Evolutionary conservation across 2,113 vertebrate genomes (phyloP).

Genomic region (Rhinichthys klamathensis): DNA sequence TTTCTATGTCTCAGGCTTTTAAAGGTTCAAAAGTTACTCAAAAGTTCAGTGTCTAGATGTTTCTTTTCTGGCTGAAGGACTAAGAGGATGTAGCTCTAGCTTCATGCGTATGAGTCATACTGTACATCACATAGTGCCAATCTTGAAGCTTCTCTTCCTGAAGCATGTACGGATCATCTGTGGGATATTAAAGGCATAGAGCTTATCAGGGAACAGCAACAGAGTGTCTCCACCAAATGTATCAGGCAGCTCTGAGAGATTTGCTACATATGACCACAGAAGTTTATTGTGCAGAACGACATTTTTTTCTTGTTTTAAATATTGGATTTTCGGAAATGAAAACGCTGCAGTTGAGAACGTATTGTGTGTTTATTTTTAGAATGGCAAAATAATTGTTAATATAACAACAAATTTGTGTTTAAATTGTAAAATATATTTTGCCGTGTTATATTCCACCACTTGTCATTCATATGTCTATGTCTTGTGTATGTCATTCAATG

Average conservation of each 20-base stretch:
- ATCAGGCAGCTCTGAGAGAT: background rate
- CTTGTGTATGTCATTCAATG: too few species aligned
- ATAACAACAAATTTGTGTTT: background rate
- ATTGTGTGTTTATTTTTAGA: background rate
- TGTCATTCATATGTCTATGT: too few species aligned
- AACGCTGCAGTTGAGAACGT: background rate
- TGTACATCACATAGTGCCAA: background rate
- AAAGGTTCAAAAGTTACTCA: background rate
- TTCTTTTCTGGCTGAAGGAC: background rate
- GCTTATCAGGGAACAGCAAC: constrained; percentile 3
- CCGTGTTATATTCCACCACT: too few species aligned
- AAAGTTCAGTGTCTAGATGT: background rate
- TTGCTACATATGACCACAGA: background rate
- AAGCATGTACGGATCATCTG: background rate
- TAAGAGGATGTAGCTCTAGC: background rate
- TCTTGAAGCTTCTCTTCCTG: background rate
- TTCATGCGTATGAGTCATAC: background rate
- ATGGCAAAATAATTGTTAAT: background rate
- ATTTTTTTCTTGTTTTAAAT: constrained; percentile 3
- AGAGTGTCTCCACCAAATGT: background rate
- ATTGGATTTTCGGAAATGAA: background rate
- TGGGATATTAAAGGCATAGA: constrained; percentile 5
- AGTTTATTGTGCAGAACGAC: background rate
- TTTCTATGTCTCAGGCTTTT: background rate
- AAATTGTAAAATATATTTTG: too few species aligned